Evolutionary conservation across 1,140 invertebrate species (phyloP).

Genomic region (Drosophila eugracilis): DNA sequence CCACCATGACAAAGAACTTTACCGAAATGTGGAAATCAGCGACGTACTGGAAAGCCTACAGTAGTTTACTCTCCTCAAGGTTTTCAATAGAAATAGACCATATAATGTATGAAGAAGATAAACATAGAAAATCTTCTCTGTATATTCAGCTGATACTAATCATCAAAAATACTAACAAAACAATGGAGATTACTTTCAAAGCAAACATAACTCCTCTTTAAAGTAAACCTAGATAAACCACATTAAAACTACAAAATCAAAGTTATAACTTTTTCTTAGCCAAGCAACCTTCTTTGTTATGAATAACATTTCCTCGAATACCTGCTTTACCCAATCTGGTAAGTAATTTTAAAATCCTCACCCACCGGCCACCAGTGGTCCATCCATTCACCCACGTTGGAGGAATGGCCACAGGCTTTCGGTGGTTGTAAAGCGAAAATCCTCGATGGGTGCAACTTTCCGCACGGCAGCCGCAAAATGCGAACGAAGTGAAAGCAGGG

Average conservation of each 20-base stretch:
- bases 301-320: not conserved
- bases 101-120: not conserved
- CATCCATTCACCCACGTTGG: not conserved
- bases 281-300: not conserved
- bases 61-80: constrained; percentile 11
- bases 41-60: not conserved
- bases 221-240: no score
- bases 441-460: constrained; percentile 6
- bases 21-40: constrained; percentile 13
- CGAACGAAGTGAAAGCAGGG: constrained; percentile 2
- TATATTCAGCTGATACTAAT: no score
- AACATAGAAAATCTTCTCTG: not conserved
- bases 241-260: no score
- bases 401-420: constrained; percentile 14
- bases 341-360: not conserved
- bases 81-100: not conserved
- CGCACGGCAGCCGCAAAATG: constrained; percentile 29
- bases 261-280: not conserved
- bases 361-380: not conserved
- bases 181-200: no score
- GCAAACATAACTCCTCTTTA: no score
- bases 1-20: constrained; percentile 42
- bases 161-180: no score
- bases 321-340: not conserved
- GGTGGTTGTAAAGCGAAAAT: constrained; percentile 4